A percentile compares a stretch with the other conserved stretches of the same genome.
phyloP scores from a whole-genome alignment of 1,140 invertebrate species.

The Psilanteris sp. region DNA sequence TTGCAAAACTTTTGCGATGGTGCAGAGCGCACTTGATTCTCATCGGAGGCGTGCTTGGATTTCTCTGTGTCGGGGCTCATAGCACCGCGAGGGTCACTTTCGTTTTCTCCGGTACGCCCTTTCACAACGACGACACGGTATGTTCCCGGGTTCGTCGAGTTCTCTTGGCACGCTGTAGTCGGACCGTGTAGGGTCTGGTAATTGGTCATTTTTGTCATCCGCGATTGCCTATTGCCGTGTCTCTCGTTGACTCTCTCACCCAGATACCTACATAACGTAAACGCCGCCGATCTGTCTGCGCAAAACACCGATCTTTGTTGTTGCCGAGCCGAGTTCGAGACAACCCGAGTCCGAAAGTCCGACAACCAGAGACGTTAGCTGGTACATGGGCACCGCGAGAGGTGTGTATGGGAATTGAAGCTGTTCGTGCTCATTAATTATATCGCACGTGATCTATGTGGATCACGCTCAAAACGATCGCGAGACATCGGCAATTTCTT shows the following conservation, averaged over 20 bases:
- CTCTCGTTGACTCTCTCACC: slow-evolving; percentile 53
- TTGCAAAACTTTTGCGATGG: background rate
- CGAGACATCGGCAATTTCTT: slow-evolving; percentile 53
- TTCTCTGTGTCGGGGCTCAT: slow-evolving; percentile 23
- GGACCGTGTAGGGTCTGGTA: slow-evolving; percentile 57
- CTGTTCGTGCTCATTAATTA: slow-evolving; percentile 74
- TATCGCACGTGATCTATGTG: slow-evolving; percentile 74
- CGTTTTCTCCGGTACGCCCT: slow-evolving; percentile 56
- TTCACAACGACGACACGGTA: slow-evolving; percentile 48
- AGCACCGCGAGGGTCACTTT: slow-evolving; percentile 53
- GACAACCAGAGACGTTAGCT: slow-evolving; percentile 36
- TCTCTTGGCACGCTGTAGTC: slow-evolving; percentile 14
- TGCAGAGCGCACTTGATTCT: slow-evolving; percentile 8
- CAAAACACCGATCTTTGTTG: slow-evolving; percentile 58
- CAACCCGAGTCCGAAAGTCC: slow-evolving; percentile 26
- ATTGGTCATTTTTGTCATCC: slow-evolving; percentile 63
- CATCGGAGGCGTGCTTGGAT: slow-evolving; percentile 14
- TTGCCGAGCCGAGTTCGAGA: slow-evolving; percentile 27
- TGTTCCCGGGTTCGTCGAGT: slow-evolving; percentile 15
- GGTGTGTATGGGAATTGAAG: slow-evolving; percentile 71
- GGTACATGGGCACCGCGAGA: slow-evolving; percentile 54
- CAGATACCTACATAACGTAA: slow-evolving; percentile 66
- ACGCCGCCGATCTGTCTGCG: slow-evolving; percentile 58
- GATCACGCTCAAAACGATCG: slow-evolving; percentile 62
- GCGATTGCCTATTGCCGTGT: slow-evolving; percentile 28